A percentile compares a stretch with the other conserved stretches of the same genome.
Evolutionary conservation across 2,113 vertebrate species (phyloP).

Genomic region (Micronycteris hirsuta): DNA sequence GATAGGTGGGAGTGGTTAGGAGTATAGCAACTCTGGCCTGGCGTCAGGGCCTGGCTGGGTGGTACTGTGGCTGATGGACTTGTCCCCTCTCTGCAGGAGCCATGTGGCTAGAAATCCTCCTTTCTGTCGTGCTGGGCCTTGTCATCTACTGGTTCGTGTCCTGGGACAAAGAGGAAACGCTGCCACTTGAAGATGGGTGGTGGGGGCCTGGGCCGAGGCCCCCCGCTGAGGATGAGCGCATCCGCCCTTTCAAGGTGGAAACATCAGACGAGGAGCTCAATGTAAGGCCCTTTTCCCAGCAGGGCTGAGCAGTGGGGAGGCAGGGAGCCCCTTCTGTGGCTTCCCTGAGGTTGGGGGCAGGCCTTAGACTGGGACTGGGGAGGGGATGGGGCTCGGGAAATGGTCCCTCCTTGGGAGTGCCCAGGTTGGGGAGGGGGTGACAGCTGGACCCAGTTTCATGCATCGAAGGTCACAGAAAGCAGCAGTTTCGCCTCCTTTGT

Average conservation of each 20-base stretch:
- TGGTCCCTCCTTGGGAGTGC: neutral
- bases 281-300: constrained; percentile 61
- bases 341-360: neutral
- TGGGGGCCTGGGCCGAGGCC: constrained; percentile 79
- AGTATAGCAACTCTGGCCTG: accelerated
- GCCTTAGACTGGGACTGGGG: neutral
- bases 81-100: constrained; percentile 61
- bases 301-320: neutral
- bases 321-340: neutral
- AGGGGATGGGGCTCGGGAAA: neutral
- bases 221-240: constrained; percentile 49
- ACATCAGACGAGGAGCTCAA: constrained; percentile 81
- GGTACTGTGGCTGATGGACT: neutral
- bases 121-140: constrained; percentile 52
- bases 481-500: neutral
- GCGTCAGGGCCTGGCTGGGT: neutral
- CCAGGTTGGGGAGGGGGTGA: neutral
- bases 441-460: neutral
- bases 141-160: constrained; percentile 74
- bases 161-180: constrained; percentile 71
- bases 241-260: constrained; percentile 82
- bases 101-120: constrained; percentile 79
- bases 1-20: neutral
- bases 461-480: neutral
- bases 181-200: constrained; percentile 81